Base-by-base conservation (phyloP, 2,888 invertebrate genomes). In the Oligia strigilis region DNA sequence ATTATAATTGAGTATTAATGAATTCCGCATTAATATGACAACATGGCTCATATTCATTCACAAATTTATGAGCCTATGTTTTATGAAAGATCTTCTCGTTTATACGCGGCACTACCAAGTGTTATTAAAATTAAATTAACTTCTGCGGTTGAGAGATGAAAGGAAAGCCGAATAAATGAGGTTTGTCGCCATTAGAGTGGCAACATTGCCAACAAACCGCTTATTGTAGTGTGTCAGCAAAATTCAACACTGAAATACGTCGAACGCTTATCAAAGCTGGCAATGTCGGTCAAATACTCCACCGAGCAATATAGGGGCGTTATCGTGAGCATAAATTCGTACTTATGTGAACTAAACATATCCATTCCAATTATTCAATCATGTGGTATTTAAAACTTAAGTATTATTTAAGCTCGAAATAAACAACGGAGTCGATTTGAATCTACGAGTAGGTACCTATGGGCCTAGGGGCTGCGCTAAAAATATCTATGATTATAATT, bases 231-330 rank as follows among this genome's bases (percentile, higher is more conserved):
- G 55, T 81, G 77, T 80, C 75, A 83, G 83, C 80, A 84, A 89
- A 90, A 91, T 83, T 86, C 85, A 86, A 76, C 77, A 75, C 81
- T 89, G 80, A 85, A 88, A 76, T 79, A 80, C 79, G 71, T 77
- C 77, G 87, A 84, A 85, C 84, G 85, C 91, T 94, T 94, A 94
- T 95, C 94, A 91, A 85, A 84, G 84, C 80, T 86, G 75, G 82
- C 88, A 90, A 92, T 92, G 92, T 93, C 93, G 93, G 92, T 92
- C 92, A 92, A 92, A 93, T 91, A 89, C 87, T 89, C 88, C 85
- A 88, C 88, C 67, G 82, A 87, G 78, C 88, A 85, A 82, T 91
- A 94, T 95, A 92, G 92, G 94, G 95, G 95, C 94, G 92, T 94
- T 95, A 95, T 95, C 95, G 87, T 76, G 69, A 66, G 80, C 84